Evolutionary conservation across 2,888 invertebrate genomes (phyloP), one percentile per base, ranked within the genome.

Genomic region (Aspidapion aeneum): DNA sequence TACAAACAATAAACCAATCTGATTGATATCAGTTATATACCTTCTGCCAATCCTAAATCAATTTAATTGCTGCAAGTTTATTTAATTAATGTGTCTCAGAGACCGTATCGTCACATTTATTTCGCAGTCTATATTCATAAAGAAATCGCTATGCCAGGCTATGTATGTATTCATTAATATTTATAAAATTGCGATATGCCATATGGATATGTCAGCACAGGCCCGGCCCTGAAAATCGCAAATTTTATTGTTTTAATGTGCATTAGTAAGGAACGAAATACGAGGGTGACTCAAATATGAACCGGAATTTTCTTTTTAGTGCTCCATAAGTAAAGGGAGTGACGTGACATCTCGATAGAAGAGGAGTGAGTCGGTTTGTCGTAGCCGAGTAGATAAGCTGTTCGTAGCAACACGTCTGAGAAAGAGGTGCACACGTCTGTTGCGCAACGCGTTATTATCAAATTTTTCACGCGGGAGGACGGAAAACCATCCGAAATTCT

Each of bases 21-120:
- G 35, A 35, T 35, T 35, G 35, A 35, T 35, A 35, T 35, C 35
- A n/a, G n/a, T n/a, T n/a, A n/a, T 35, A 7, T 35, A 35, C 35
- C 35, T 35, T 57, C 63, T 21, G 54, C 50, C 57, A 60, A 22
- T 63, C 59, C 60, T 63, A 63, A 63, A 63, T 63, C 63, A 60
- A 60, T 54, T 60, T 63, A 63, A 63, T 63, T 63, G 63, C 63
- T 48, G 52, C 52, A 12, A 57, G 54, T 62, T 57, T 62, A 51
- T 62, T 48, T 62, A 50, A 62, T 55, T 48, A 62, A 62, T 62
- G 62, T 35, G 57, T 58, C 57, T 62, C 35, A 35, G 12, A 35
- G 35, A 12, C 35, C 35, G 35, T 35, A 35, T 35, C 35, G 35
- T 35, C 35, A 35, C 35, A 35, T 35, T 35, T 35, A 35, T 12